These are phyloP conservation scores for Melopsittacus undulatus DNA, from an alignment of 2,797 vertebrate species.

Conservation along the genomic window DNA sequence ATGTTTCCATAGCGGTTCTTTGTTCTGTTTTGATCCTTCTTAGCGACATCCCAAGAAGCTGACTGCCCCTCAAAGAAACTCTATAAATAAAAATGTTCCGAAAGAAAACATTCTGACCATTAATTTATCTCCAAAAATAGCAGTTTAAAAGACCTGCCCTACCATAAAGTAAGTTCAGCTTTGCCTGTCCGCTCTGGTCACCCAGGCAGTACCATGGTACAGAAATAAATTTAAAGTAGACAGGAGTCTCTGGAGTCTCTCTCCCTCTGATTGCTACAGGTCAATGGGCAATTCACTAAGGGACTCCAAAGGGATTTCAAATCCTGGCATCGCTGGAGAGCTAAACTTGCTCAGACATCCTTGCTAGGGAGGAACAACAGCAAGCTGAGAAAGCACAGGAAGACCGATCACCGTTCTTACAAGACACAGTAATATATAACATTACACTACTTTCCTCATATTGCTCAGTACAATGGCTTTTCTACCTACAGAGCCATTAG, in stretches of 20 bases:
- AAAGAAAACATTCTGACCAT: constrained; percentile 71
- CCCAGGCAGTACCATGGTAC: neutral
- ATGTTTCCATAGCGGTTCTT: constrained; percentile 99
- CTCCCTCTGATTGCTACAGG: neutral
- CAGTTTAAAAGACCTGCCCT: constrained; percentile 46
- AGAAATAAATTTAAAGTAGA: neutral
- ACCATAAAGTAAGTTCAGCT: constrained; percentile 19
- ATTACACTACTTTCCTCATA: neutral
- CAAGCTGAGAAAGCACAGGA: neutral
- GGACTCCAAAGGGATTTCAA: constrained; percentile 22
- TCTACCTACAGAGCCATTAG: neutral
- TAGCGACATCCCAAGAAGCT: constrained; percentile 98
- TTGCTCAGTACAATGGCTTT: neutral
- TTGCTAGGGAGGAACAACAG: neutral
- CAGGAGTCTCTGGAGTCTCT: neutral
- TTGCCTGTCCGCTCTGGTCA: neutral
- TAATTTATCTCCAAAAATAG: constrained; percentile 59
- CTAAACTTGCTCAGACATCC: neutral
- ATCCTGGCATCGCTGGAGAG: neutral
- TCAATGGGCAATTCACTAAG: neutral
- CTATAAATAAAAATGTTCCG: constrained; percentile 78
- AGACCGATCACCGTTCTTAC: neutral
- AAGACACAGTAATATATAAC: neutral
- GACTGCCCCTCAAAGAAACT: constrained; percentile 99
- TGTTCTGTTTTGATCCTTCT: constrained; percentile 99